These are phyloP conservation scores for Heliconius hewitsoni DNA, from an alignment of 1,140 invertebrate genomes.

Conservation along the genomic window DNA sequence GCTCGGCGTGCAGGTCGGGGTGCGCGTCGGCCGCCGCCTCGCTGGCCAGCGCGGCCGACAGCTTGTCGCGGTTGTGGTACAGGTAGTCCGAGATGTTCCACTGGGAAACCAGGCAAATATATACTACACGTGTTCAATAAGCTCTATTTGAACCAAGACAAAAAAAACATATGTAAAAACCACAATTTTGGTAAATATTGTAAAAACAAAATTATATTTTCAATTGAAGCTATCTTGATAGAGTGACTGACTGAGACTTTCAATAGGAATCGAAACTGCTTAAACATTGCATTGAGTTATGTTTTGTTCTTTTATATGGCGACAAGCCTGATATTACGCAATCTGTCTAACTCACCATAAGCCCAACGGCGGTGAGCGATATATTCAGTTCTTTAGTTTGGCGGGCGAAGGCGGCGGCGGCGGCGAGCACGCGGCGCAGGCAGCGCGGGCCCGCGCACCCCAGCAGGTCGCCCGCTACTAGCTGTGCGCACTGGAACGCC, in stretches of 20 bases:
- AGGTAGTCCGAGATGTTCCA: conserved; percentile 99
- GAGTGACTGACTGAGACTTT: too few species aligned
- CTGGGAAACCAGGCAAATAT: conserved; percentile 78
- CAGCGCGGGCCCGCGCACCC: conserved; percentile 93
- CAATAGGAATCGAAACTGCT: too few species aligned
- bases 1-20: conserved; percentile 91
- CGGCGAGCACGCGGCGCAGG: conserved; percentile 95
- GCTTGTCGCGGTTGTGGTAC: conserved; percentile 96
- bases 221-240: too few species aligned
- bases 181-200: too few species aligned
- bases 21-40: conserved; percentile 85
- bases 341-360: background rate
- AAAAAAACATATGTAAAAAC: too few species aligned
- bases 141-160: too few species aligned
- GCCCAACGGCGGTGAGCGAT: background rate
- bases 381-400: conserved; percentile 60
- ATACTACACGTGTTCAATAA: too few species aligned
- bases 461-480: conserved; percentile 97
- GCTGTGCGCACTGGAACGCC: conserved; percentile 97
- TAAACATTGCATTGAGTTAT: too few species aligned
- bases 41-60: conserved; percentile 86
- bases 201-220: too few species aligned
- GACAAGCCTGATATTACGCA: too few species aligned
- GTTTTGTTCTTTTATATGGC: too few species aligned
- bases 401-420: conserved; percentile 96